Conservation (phyloP, 2,797 vertebrate genomes). For the Tragopan temminckii region DNA sequence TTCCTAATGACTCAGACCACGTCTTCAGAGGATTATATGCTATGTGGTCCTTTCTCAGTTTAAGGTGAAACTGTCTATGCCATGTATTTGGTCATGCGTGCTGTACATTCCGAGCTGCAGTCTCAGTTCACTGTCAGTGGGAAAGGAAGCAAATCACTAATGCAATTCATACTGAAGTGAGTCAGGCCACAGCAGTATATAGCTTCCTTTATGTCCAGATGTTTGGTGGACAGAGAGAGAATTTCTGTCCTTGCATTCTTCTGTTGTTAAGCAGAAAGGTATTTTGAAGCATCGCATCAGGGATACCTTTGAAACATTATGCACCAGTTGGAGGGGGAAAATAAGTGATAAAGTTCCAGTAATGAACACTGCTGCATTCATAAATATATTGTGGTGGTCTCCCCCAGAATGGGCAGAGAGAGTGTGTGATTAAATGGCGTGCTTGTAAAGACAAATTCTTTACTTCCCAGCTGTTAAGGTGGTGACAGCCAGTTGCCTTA, state of each 20-base stretch:
- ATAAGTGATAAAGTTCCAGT: conserved; percentile 49
- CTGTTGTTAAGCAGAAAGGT: background rate
- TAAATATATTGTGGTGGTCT: conserved; percentile 51
- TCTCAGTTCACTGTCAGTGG: background rate
- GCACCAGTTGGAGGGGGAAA: background rate
- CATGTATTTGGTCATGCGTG: background rate
- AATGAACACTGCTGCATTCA: conserved; percentile 6
- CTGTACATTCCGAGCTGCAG: background rate
- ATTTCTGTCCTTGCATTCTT: background rate
- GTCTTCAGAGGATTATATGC: background rate
- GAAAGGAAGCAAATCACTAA: background rate
- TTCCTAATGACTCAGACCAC: background rate
- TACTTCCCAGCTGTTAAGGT: conserved; percentile 41
- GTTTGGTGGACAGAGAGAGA: background rate
- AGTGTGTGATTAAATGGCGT: conserved; percentile 55
- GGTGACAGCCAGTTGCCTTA: background rate
- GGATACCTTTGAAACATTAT: background rate
- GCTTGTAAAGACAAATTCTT: conserved; percentile 32
- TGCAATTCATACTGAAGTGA: background rate
- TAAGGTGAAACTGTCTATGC: background rate
- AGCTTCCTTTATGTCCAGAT: background rate
- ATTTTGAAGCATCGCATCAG: background rate
- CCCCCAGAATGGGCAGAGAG: conserved; percentile 35
- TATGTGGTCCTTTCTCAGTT: background rate
- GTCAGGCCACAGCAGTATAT: background rate